A percentile compares a stretch with the other conserved stretches of the same genome.
Conservation (phyloP, 1,140 invertebrate genomes). For the Sitodiplosis mosellana region DNA sequence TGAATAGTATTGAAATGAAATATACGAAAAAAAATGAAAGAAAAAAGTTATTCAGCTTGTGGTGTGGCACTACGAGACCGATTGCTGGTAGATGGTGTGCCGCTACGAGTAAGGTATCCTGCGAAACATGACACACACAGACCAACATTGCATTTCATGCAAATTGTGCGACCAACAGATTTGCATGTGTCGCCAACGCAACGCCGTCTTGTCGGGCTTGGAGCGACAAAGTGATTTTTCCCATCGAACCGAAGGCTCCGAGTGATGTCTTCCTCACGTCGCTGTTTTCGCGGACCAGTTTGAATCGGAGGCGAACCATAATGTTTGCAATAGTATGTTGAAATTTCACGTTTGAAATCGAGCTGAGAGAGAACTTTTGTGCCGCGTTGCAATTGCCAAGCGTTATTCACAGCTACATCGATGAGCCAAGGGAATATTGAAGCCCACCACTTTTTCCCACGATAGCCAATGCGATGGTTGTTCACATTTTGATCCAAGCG, state of each 20-base stretch:
- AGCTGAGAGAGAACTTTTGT: constrained; percentile 1
- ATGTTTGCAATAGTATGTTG: constrained; percentile 4
- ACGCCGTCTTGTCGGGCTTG: background rate
- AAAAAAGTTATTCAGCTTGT: too few species aligned
- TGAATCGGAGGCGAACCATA: constrained; percentile 2
- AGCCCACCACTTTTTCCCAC: constrained; percentile 16
- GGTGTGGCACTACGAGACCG: too few species aligned
- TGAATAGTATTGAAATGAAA: too few species aligned
- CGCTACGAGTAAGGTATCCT: constrained; percentile 2
- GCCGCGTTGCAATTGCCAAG: constrained; percentile 6
- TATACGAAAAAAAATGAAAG: too few species aligned
- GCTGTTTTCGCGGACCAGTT: background rate
- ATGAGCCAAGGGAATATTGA: constrained; percentile 15
- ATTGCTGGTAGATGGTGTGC: too few species aligned
- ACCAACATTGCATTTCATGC: constrained; percentile 6
- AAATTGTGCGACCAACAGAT: constrained; percentile 1
- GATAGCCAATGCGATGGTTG: constrained; percentile 11
- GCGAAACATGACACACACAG: constrained; percentile 6
- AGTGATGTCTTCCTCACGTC: background rate
- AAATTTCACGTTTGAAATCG: background rate
- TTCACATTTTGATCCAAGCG: constrained; percentile 10
- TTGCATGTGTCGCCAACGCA: constrained; percentile 4
- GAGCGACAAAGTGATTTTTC: background rate
- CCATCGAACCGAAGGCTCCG: background rate
- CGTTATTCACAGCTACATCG: constrained; percentile 13